Percentiles rank a stretch among this genome's conserved stretches.
Evolutionary conservation across 2,797 vertebrate species (phyloP).

Genomic region (Acipenser ruthenus): DNA sequence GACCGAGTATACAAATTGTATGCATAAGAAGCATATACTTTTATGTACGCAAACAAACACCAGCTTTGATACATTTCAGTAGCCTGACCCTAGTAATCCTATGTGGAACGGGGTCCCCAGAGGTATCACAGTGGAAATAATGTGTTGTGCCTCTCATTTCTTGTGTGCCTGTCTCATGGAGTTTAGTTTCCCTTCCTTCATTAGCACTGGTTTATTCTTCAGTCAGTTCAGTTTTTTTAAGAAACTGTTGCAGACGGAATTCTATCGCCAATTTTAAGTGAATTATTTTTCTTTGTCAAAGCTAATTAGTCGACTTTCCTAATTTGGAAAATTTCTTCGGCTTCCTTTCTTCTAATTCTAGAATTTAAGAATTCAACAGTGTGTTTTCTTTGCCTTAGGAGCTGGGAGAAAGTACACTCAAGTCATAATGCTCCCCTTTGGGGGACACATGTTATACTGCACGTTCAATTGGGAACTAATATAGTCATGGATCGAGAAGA

Average conservation of each 20-base stretch:
- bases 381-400: neutral
- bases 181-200: slow-evolving; percentile 1
- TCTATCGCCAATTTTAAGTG: slow-evolving; percentile 2
- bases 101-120: neutral
- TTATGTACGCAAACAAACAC: neutral
- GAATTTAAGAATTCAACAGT: neutral
- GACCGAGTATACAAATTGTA: too few relatives aligned
- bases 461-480: too few relatives aligned
- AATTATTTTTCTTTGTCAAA: slow-evolving; percentile 21
- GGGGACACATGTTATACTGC: neutral
- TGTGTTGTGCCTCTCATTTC: neutral
- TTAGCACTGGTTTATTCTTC: neutral
- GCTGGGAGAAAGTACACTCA: neutral
- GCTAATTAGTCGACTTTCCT: slow-evolving; percentile 9
- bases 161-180: neutral
- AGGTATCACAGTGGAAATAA: neutral
- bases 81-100: neutral
- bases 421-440: neutral
- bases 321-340: slow-evolving; percentile 1
- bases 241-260: neutral
- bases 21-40: too few relatives aligned
- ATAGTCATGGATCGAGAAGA: too few relatives aligned
- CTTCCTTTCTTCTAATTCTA: neutral
- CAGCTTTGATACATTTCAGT: neutral
- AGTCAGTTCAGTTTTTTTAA: slow-evolving; percentile 2